phyloP scores from a whole-genome alignment of 2,113 vertebrate genomes.

The Melospiza melodia region DNA sequence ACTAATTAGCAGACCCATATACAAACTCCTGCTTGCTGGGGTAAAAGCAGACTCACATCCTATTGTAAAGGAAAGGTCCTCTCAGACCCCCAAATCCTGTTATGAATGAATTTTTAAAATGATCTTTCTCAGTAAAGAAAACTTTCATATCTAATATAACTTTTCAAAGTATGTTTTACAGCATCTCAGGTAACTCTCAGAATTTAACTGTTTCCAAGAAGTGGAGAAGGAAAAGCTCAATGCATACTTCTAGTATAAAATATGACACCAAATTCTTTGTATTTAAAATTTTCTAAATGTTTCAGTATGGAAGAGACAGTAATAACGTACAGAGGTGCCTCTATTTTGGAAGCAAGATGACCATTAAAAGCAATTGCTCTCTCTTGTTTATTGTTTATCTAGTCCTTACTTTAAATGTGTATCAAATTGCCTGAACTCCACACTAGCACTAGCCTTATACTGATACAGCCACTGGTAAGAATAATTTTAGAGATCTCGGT shows the following conservation, averaged over 20 bases:
- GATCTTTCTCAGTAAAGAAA: not conserved
- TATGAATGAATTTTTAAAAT: not conserved
- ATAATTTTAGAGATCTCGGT: not conserved
- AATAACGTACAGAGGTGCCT: not conserved
- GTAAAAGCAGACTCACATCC: constrained; percentile 32
- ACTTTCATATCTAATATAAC: not conserved
- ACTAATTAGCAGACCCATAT: constrained; percentile 75
- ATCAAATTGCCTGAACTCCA: not conserved
- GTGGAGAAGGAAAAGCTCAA: not conserved
- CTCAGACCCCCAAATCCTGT: not conserved
- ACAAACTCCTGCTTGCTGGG: constrained; percentile 52
- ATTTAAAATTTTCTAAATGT: not conserved
- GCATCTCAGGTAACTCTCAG: not conserved
- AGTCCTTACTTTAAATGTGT: not conserved
- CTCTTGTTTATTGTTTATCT: not conserved
- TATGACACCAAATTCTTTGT: not conserved
- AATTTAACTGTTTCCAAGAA: not conserved
- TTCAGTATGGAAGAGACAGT: not conserved
- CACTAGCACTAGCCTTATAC: not conserved
- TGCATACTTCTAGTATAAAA: not conserved
- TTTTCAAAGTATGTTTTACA: not conserved
- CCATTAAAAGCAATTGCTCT: not conserved
- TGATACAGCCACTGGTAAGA: not conserved
- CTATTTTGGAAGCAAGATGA: not conserved
- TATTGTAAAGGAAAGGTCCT: not conserved